Percentiles rank a stretch among this genome's conserved stretches.
Evolutionary conservation across 1,140 invertebrate genomes (phyloP).

Genomic region (Wiebesia pumilae): DNA sequence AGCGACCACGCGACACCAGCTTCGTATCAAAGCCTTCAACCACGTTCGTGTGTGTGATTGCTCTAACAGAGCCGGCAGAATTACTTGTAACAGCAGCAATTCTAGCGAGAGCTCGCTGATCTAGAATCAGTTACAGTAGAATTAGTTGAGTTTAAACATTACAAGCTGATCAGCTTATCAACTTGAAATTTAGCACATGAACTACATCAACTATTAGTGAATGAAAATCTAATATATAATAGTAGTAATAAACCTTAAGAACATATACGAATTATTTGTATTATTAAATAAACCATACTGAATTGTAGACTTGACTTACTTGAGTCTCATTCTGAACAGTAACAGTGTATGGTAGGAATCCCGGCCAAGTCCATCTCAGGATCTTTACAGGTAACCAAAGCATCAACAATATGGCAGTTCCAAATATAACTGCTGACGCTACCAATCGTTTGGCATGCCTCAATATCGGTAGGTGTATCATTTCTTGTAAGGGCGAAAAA

Average conservation of each 20-base stretch:
- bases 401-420: constrained; percentile 95
- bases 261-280: not conserved
- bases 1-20: constrained; percentile 92
- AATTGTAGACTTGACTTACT: constrained; percentile 59
- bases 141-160: not conserved
- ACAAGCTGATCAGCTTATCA: not conserved
- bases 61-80: constrained; percentile 95
- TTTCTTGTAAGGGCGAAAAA: constrained; percentile 98
- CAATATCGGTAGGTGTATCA: constrained; percentile 97
- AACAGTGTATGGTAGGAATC: constrained; percentile 95
- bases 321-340: constrained; percentile 86
- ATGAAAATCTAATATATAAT: too few species aligned
- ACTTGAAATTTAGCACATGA: not conserved
- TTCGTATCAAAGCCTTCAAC: constrained; percentile 89
- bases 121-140: constrained; percentile 59
- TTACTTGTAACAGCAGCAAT: constrained; percentile 94
- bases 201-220: too few species aligned
- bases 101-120: constrained; percentile 95
- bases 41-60: constrained; percentile 96
- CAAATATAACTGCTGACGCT: constrained; percentile 96
- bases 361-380: constrained; percentile 87
- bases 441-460: constrained; percentile 92
- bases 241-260: too few species aligned
- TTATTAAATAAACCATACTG: not conserved
- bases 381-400: constrained; percentile 95